Evolutionary conservation across 1,140 invertebrate species (phyloP).

Genomic region (Doryteuthis pealeii): DNA sequence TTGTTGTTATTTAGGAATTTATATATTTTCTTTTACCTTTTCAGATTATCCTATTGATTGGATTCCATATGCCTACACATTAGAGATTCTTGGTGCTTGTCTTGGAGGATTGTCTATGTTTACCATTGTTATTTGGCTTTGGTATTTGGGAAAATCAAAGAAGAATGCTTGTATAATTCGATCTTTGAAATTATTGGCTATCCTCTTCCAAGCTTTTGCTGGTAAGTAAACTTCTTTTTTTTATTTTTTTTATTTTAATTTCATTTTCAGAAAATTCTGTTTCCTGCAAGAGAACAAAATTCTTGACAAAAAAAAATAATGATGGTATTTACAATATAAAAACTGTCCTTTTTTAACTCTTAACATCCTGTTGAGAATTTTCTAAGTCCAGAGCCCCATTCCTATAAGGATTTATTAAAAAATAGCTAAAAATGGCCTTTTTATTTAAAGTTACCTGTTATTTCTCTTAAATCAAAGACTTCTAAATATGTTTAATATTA

Average conservation of each 20-base stretch:
- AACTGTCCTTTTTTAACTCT: too few species aligned
- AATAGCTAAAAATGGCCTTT: too few species aligned
- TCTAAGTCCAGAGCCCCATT: too few species aligned
- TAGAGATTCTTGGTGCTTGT: constrained; percentile 5
- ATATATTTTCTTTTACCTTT: background rate
- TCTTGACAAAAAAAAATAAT: too few species aligned
- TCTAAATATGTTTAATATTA: too few species aligned
- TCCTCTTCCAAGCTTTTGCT: constrained; percentile 2
- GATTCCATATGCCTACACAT: background rate
- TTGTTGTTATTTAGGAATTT: background rate
- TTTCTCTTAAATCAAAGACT: too few species aligned
- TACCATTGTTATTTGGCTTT: constrained; percentile 5
- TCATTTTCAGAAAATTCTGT: background rate
- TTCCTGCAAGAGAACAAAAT: background rate
- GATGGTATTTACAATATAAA: too few species aligned
- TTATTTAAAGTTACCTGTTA: too few species aligned
- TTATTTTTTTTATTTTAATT: background rate
- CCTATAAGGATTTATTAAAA: too few species aligned
- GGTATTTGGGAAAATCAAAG: constrained; percentile 9
- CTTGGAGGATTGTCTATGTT: background rate
- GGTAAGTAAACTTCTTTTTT: background rate
- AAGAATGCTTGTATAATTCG: background rate
- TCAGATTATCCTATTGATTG: constrained; percentile 8
- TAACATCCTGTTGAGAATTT: too few species aligned
- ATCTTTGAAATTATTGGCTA: background rate